Percentiles rank a stretch among this genome's conserved stretches.
Evolutionary conservation across 1,140 invertebrate species (phyloP).

Genomic region (Lasaia peninsularis): DNA sequence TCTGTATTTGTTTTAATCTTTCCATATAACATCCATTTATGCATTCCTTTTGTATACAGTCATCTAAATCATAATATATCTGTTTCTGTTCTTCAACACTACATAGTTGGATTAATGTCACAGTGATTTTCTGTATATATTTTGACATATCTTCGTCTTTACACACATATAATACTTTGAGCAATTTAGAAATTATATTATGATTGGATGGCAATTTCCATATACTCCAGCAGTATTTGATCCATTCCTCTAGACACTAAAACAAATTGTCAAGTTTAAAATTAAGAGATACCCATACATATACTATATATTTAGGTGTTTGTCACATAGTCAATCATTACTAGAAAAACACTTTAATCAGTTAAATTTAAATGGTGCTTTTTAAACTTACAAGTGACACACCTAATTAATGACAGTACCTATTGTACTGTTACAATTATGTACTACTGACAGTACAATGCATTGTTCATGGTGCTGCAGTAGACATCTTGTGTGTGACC

Average conservation of each 20-base stretch:
- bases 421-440: no score
- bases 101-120: slow-evolving; percentile 43
- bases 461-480: no score
- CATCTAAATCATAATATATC: slow-evolving; percentile 20
- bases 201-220: slow-evolving; percentile 47
- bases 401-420: no score
- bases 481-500: no score
- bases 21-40: not conserved
- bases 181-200: slow-evolving; percentile 41
- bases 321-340: not conserved
- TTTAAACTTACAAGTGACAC: no score
- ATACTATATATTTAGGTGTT: not conserved
- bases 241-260: slow-evolving; percentile 55
- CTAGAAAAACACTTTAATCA: no score
- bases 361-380: no score
- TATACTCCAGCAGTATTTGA: slow-evolving; percentile 53
- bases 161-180: slow-evolving; percentile 47
- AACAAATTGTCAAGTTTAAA: slow-evolving; percentile 23
- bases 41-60: not conserved
- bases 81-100: slow-evolving; percentile 37
- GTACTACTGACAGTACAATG: no score
- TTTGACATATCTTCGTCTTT: slow-evolving; percentile 28
- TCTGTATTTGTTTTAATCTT: not conserved
- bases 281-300: no score
- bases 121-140: slow-evolving; percentile 37